Conservation (phyloP, 1,140 invertebrate genomes). For the Brachionus sp. region DNA sequence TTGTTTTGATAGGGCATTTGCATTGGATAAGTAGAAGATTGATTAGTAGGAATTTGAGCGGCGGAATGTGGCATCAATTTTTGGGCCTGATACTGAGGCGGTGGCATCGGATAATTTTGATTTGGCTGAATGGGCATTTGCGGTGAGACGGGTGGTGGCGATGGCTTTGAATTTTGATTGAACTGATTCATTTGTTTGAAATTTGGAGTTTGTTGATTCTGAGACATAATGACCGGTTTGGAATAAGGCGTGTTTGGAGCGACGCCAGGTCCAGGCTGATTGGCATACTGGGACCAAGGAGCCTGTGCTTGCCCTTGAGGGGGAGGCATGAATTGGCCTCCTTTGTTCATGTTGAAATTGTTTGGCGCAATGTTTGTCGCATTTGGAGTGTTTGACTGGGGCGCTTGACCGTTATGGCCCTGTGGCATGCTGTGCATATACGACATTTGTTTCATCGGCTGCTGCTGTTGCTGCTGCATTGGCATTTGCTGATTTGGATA, state of each 20-base stretch:
- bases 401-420: background rate
- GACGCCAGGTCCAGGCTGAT: background rate
- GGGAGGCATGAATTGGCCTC: background rate
- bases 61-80: constrained; percentile 1
- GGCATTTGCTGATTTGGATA: background rate
- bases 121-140: background rate
- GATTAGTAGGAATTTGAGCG: background rate
- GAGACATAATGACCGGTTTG: background rate
- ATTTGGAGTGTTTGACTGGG: background rate
- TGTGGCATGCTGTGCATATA: background rate
- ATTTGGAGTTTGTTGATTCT: constrained; percentile 8
- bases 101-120: constrained; percentile 6
- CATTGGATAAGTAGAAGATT: background rate
- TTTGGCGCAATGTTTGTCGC: background rate
- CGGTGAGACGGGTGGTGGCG: background rate
- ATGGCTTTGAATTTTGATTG: background rate
- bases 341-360: background rate
- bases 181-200: constrained; percentile 15
- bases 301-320: background rate
- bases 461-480: background rate
- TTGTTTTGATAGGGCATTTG: background rate
- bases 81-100: background rate
- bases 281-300: background rate
- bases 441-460: background rate
- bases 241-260: background rate